These are phyloP conservation scores for Drosophila formosana DNA, from an alignment of 2,888 invertebrate species.

Conservation along the genomic window DNA sequence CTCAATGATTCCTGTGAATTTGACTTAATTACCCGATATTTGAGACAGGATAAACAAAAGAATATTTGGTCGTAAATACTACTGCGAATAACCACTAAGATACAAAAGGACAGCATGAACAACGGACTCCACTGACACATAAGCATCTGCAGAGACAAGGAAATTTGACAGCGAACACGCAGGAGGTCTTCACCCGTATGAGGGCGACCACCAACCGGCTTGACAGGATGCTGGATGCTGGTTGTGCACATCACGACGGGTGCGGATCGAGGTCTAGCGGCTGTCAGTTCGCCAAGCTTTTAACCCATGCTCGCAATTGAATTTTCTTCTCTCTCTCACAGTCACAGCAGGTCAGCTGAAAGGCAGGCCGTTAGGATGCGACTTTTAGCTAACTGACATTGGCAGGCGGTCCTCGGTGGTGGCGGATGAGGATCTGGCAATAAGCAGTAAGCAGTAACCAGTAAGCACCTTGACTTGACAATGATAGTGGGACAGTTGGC, in stretches of 20 bases:
- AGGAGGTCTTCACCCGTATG: slow-evolving; percentile 58
- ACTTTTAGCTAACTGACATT: slow-evolving; percentile 69
- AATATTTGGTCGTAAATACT: slow-evolving; percentile 13
- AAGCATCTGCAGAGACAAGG: slow-evolving; percentile 49
- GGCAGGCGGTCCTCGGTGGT: slow-evolving; percentile 64
- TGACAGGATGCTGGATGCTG: background rate
- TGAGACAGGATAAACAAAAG: slow-evolving; percentile 7
- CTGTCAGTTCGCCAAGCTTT: slow-evolving; percentile 72
- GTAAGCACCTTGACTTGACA: slow-evolving; percentile 70
- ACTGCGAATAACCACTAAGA: slow-evolving; percentile 14
- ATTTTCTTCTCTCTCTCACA: slow-evolving; percentile 26
- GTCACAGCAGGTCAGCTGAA: slow-evolving; percentile 1
- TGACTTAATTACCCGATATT: slow-evolving; percentile 48
- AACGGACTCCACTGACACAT: slow-evolving; percentile 14
- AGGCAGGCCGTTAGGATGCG: slow-evolving; percentile 36
- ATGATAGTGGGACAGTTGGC: slow-evolving; percentile 65
- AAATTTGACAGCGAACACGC: slow-evolving; percentile 58
- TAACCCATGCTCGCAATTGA: slow-evolving; percentile 70
- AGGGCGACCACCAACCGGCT: slow-evolving; percentile 36
- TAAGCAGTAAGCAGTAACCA: slow-evolving; percentile 16
- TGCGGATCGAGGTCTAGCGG: slow-evolving; percentile 56
- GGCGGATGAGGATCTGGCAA: background rate
- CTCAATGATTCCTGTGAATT: too few species aligned
- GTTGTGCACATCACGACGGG: background rate
- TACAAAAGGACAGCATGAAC: background rate